Evolutionary conservation across 2,888 invertebrate species (phyloP), one percentile per base, ranked within the genome.

Genomic region (Synanthedon myopaeformis): DNA sequence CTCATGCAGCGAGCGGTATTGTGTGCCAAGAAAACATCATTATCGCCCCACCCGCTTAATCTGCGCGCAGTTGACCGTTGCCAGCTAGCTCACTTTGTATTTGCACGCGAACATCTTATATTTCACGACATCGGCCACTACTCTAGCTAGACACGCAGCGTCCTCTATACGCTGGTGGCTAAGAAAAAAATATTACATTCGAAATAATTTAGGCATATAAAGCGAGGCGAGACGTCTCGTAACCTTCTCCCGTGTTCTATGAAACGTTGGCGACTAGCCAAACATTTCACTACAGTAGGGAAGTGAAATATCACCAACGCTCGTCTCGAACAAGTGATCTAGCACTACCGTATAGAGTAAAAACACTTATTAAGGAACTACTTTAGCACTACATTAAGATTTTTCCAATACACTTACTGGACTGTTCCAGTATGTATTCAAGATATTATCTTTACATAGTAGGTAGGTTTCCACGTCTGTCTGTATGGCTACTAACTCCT

Each of bases 161-260:
- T 41, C 41, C 49, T 42, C 49, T 10, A 23, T 35, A n/a, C 49
- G 51, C 35, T 35, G 35, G 35, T 35, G 35, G 8, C 42, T 52
- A 59, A 65, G 65, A 72, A 80, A 83, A 79, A 80, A 83, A 79
- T 78, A 76, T 76, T 75, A 79, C 81, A 71, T 76, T 67, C 67
- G 74, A 77, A 72, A 78, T 80, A 75, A 82, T 84, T 86, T 85
- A 81, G 81, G 83, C 80, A 79, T 85, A 81, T 82, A 81, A 79
- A 82, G 76, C 72, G 77, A 73, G 77, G 76, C 84, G 82, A 85
- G 83, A 84, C 85, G 74, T 82, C 82, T 74, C 76, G 79, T 85
- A 86, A 86, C 84, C 84, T 86, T 87, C 85, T 79, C 73, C 69
- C 76, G 68, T 66, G 75, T 86, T 86, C 86, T 85, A 79, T 84